Evolutionary conservation across 2,113 vertebrate species (phyloP).

Genomic region (Eonycteris spelaea): DNA sequence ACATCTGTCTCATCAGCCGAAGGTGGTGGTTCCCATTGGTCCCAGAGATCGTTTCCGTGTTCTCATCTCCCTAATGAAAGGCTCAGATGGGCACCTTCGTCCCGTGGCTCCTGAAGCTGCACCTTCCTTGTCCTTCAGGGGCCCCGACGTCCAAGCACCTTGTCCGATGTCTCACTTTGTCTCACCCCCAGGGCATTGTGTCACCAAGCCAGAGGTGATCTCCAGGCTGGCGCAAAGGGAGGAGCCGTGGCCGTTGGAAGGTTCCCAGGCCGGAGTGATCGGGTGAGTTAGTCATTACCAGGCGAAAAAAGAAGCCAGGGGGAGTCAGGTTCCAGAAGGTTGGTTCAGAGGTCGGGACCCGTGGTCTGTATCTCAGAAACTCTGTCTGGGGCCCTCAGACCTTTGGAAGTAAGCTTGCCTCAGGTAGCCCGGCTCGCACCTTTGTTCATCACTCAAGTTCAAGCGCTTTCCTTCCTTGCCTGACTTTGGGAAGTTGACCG

Average conservation of each 20-base stretch:
- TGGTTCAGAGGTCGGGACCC: background rate
- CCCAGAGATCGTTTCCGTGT: background rate
- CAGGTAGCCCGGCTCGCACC: background rate
- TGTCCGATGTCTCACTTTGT: background rate
- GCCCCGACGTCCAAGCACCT: background rate
- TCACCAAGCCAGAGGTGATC: slow-evolving; percentile 20
- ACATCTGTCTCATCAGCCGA: background rate
- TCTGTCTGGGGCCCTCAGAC: background rate
- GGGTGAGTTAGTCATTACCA: background rate
- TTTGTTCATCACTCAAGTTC: background rate
- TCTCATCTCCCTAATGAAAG: background rate
- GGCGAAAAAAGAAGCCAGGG: background rate
- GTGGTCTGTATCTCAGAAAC: background rate
- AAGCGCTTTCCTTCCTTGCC: background rate
- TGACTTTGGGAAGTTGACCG: background rate
- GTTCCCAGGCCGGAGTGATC: background rate
- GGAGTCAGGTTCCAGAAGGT: background rate
- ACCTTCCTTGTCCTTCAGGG: background rate
- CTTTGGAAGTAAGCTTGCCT: background rate
- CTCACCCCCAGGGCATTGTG: background rate
- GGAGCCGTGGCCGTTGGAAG: background rate
- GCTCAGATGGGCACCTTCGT: background rate
- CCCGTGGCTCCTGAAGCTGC: background rate
- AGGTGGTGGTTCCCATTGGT: background rate
- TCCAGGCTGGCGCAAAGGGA: slow-evolving; percentile 6